A percentile compares a stretch with the other conserved stretches of the same genome.
Evolutionary conservation across 2,888 invertebrate genomes (phyloP).

Genomic region (Chironomus riparius): DNA sequence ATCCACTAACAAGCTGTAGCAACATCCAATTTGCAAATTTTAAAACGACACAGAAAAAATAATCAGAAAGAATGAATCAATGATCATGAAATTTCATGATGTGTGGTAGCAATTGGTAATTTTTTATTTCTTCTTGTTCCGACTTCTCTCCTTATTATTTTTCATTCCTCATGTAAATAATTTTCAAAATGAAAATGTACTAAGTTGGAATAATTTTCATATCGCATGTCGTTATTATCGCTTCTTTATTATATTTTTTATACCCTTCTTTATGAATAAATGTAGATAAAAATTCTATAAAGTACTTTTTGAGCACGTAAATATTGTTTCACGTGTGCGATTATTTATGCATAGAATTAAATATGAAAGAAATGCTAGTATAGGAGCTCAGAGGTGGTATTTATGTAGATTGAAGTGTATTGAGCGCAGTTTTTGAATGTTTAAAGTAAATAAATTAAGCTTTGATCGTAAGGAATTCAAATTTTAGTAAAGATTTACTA

Average conservation of each 20-base stretch:
- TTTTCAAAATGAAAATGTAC: not conserved
- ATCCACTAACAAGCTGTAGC: too few species aligned
- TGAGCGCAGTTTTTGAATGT: too few species aligned
- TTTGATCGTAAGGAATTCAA: too few species aligned
- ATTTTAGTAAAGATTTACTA: too few species aligned
- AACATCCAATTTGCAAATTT: not conserved
- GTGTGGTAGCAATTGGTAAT: conserved; percentile 19
- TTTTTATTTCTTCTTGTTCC: not conserved
- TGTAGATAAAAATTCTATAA: conserved; percentile 18
- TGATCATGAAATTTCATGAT: conserved; percentile 24
- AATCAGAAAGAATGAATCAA: not conserved
- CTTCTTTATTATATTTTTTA: not conserved
- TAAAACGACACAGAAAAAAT: not conserved
- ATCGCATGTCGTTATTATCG: conserved; percentile 22
- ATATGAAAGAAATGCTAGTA: too few species aligned
- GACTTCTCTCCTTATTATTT: not conserved
- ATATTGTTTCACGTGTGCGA: conserved; percentile 5
- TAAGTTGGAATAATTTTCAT: conserved; percentile 7
- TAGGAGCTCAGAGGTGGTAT: too few species aligned
- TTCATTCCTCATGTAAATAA: not conserved
- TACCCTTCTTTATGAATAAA: not conserved
- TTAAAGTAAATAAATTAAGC: too few species aligned
- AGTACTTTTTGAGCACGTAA: not conserved
- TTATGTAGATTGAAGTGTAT: too few species aligned
- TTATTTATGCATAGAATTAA: too few species aligned